A percentile compares a stretch with the other conserved stretches of the same genome.
These are phyloP conservation scores for Cnemophilus loriae DNA, from an alignment of 2,113 vertebrate species.

Conservation along the genomic window DNA sequence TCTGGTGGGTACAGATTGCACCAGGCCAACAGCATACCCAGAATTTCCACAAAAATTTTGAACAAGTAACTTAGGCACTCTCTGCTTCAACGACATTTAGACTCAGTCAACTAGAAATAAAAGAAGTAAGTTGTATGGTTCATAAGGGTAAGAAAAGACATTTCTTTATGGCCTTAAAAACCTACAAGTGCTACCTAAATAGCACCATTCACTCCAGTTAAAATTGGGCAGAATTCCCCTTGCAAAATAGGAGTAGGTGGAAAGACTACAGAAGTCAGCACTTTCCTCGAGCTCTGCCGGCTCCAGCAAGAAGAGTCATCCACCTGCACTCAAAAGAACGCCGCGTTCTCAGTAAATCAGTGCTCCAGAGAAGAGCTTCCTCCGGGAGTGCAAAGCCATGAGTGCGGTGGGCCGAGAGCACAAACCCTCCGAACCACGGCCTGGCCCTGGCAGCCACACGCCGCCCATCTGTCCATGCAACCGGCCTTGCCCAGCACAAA, in stretches of 20 bases:
- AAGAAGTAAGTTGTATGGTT: background rate
- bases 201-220: background rate
- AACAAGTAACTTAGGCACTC: background rate
- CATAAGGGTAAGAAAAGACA: background rate
- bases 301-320: background rate
- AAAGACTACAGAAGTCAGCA: background rate
- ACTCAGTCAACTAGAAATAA: background rate
- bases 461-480: accelerated
- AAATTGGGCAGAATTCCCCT: background rate
- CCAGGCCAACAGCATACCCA: background rate
- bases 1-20: background rate
- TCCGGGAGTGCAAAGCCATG: background rate
- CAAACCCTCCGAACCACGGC: background rate
- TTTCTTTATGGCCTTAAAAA: background rate
- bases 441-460: background rate
- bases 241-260: background rate
- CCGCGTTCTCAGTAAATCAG: background rate
- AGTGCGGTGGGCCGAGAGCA: background rate
- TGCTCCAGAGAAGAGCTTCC: background rate
- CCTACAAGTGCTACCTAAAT: background rate
- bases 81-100: background rate
- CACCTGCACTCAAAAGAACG: background rate
- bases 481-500: background rate
- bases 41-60: background rate
- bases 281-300: background rate